Base-by-base conservation (phyloP, 2,797 vertebrate genomes). In the Prunella strophiata region DNA sequence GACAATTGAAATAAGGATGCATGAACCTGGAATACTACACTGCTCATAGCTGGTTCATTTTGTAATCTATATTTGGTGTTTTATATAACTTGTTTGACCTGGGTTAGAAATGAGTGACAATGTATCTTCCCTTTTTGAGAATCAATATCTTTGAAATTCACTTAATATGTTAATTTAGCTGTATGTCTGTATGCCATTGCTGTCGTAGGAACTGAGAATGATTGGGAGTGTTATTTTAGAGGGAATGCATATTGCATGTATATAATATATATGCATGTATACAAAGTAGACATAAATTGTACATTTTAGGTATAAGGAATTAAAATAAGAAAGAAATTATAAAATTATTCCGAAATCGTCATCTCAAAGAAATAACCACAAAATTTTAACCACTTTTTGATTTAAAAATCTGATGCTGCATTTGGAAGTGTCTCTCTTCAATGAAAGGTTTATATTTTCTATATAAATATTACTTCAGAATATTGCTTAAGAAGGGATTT, bases 1-100 rank as follows among this genome's bases (percentile, higher is more conserved):
- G 71, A 95, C 85, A 95, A 94, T 71, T 91, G 78, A 80, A 91
- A 92, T 55, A 74, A 87, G 25, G 62, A 79, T 59, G 18, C 13
- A 40, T 58, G 55, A 81, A 80, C 55, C 36, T 72, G 34, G 9
- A 59, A 48, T 74, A 79, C 40, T n/a, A 54, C 43, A 40, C 77
- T 87, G 57, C 47, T 79, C 62, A 77, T n/a, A 77, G 51, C 36
- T 74, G 11, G 26, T 80, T 93, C 50, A 72, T 88, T 67, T 82
- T 76, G 22, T 65, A 90, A 86, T 55, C 42, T 73, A 0, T 67
- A 55, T 81, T 75, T 74, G 30, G 25, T 74, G n/a, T 16, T 61
- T 94, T 79, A 43, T 63, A 16, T 63, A 71, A 78, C 42, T 88
- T 93, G 21, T 54, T 83, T 88, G 43, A 83, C 71, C 30, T 61